Evolutionary conservation across 2,888 invertebrate genomes (phyloP).

Genomic region (Rutpela maculata): DNA sequence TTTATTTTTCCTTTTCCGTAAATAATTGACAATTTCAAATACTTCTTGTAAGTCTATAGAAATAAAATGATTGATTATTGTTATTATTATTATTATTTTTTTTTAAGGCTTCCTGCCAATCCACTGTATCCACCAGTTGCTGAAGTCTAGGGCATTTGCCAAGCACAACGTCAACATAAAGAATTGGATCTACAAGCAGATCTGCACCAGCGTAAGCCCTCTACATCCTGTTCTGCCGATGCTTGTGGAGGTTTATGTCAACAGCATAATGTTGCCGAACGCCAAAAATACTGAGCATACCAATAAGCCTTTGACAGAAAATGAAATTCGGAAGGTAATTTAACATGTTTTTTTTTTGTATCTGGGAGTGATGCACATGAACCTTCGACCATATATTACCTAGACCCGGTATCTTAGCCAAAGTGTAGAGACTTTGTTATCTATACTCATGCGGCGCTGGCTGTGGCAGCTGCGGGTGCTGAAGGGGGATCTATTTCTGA

Average conservation of each 20-base stretch:
- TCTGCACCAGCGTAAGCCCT: slow-evolving; percentile 91
- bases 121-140: slow-evolving; percentile 95
- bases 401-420: too few relatives aligned
- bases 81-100: background rate
- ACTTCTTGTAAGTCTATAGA: too few relatives aligned
- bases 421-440: too few relatives aligned
- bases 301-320: slow-evolving; percentile 93
- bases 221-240: slow-evolving; percentile 93
- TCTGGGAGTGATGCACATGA: too few relatives aligned
- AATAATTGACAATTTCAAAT: too few relatives aligned
- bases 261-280: slow-evolving; percentile 87
- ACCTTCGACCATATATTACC: too few relatives aligned
- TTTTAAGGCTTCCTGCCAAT: slow-evolving; percentile 88
- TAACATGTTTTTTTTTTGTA: background rate
- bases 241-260: slow-evolving; percentile 95
- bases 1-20: too few relatives aligned
- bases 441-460: too few relatives aligned
- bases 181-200: slow-evolving; percentile 96
- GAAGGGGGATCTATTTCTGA: too few relatives aligned
- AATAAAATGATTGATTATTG: too few relatives aligned
- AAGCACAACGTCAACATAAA: slow-evolving; percentile 97
- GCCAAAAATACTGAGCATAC: slow-evolving; percentile 82
- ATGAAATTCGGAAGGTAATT: slow-evolving; percentile 83
- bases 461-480: too few relatives aligned
- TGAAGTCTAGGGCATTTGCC: slow-evolving; percentile 95